A percentile compares a stretch with the other conserved stretches of the same genome.
Evolutionary conservation across 2,113 vertebrate species (phyloP).

Genomic region (Pao palembangensis): DNA sequence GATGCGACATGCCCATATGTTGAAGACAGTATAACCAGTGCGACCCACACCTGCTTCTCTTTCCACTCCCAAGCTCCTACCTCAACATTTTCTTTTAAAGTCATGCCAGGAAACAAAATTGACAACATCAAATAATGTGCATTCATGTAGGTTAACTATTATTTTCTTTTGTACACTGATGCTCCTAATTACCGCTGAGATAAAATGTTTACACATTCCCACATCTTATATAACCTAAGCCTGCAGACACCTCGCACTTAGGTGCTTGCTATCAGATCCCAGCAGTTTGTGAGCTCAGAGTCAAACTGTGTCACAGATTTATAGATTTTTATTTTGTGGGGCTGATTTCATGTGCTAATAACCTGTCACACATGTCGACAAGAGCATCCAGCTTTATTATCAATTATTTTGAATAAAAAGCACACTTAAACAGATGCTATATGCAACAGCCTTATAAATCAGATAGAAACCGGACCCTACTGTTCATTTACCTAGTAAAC

Average conservation of each 20-base stretch:
- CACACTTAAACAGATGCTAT: no score
- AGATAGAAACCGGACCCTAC: no score
- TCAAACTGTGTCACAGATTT: slow-evolving; percentile 33
- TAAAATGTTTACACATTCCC: not conserved
- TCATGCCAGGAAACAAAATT: slow-evolving; percentile 32
- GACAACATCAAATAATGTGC: slow-evolving; percentile 9
- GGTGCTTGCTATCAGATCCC: slow-evolving; percentile 40
- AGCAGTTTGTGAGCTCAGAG: slow-evolving; percentile 43
- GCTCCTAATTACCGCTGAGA: slow-evolving; percentile 53
- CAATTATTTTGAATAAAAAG: no score
- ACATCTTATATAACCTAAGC: no score
- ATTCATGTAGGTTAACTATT: slow-evolving; percentile 55
- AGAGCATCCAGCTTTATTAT: no score
- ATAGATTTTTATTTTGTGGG: slow-evolving; percentile 36
- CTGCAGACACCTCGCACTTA: slow-evolving; percentile 39
- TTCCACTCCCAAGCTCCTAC: slow-evolving; percentile 52
- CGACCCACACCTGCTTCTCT: slow-evolving; percentile 64
- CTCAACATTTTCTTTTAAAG: slow-evolving; percentile 38
- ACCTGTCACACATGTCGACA: not conserved
- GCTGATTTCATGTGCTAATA: no score
- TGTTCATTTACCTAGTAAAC: no score
- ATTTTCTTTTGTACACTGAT: slow-evolving; percentile 47
- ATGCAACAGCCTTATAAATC: no score
- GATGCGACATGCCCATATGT: slow-evolving; percentile 72
- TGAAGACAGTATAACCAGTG: slow-evolving; percentile 71